A percentile compares a stretch with the other conserved stretches of the same genome.
Conservation (phyloP, 1,140 invertebrate genomes). For the Conus ventricosus region DNA sequence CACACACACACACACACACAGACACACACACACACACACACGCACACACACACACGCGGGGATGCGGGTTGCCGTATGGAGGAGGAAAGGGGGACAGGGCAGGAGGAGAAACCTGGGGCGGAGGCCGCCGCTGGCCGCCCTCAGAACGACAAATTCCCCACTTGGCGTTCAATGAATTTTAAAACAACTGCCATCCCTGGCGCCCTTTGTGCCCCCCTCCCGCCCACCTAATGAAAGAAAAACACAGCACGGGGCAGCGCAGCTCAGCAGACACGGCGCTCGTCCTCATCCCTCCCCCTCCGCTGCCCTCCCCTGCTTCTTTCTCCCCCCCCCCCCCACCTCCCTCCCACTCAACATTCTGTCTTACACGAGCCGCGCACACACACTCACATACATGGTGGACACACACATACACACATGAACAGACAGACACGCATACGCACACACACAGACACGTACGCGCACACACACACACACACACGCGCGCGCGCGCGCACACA, state of each 20-base stretch:
- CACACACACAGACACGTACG: not conserved
- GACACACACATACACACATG: not conserved
- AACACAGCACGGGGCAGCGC: not conserved
- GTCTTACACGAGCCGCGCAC: not conserved
- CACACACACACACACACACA: too few species aligned
- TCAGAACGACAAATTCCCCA: not conserved
- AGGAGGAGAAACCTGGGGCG: too few species aligned
- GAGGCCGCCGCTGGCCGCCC: too few species aligned
- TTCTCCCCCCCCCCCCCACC: not conserved
- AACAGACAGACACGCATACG: not conserved
- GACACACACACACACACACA: too few species aligned
- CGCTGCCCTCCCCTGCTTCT: too few species aligned
- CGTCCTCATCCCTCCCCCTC: not conserved
- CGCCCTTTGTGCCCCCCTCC: not conserved
- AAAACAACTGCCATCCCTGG: not conserved
- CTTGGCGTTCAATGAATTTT: not conserved
- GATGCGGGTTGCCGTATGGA: too few species aligned
- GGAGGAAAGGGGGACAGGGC: too few species aligned
- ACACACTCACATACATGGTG: not conserved
- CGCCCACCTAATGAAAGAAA: not conserved
- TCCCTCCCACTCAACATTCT: not conserved
- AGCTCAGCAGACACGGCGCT: too few species aligned
- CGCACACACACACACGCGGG: too few species aligned
- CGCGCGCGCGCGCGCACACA: not conserved
- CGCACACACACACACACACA: conserved; percentile 1